These are phyloP conservation scores for Acrossocheilus wenchowensis DNA, from an alignment of 2,797 vertebrate genomes.

Conservation along the genomic window DNA sequence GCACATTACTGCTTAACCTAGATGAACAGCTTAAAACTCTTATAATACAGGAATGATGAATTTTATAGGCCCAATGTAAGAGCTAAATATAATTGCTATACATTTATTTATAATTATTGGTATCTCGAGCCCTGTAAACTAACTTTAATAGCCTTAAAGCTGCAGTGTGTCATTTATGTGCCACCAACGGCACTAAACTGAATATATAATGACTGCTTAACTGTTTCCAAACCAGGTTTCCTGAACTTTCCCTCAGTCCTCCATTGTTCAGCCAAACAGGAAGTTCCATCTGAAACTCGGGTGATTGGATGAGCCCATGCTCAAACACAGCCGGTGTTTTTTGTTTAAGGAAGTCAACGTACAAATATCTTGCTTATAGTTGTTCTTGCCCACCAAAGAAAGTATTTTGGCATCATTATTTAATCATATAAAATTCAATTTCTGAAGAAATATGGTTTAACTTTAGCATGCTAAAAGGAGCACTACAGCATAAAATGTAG, in stretches of 20 bases:
- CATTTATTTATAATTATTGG: constrained; percentile 22
- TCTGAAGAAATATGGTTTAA: background rate
- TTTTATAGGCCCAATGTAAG: constrained; percentile 3
- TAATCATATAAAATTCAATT: background rate
- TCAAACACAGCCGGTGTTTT: background rate
- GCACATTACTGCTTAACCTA: constrained; percentile 45
- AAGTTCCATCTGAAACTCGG: background rate
- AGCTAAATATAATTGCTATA: constrained; percentile 40
- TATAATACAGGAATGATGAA: constrained; percentile 35
- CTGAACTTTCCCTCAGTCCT: constrained; percentile 5
- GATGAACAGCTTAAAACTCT: constrained; percentile 41
- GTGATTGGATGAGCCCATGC: background rate
- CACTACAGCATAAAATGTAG: background rate
- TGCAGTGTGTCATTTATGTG: background rate
- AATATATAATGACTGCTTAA: constrained; percentile 9
- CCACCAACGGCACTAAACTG: background rate
- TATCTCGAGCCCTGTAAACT: constrained; percentile 1
- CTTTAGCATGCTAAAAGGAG: background rate
- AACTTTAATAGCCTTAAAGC: constrained; percentile 21
- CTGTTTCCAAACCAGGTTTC: background rate
- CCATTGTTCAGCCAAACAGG: constrained; percentile 26
- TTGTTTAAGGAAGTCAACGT: no score
- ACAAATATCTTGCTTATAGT: background rate
- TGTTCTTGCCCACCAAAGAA: background rate
- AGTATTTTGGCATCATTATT: background rate